Evolutionary conservation across 2,797 vertebrate species (phyloP), one percentile per base, ranked within the genome.

Genomic region (Sebastes nivosus): DNA sequence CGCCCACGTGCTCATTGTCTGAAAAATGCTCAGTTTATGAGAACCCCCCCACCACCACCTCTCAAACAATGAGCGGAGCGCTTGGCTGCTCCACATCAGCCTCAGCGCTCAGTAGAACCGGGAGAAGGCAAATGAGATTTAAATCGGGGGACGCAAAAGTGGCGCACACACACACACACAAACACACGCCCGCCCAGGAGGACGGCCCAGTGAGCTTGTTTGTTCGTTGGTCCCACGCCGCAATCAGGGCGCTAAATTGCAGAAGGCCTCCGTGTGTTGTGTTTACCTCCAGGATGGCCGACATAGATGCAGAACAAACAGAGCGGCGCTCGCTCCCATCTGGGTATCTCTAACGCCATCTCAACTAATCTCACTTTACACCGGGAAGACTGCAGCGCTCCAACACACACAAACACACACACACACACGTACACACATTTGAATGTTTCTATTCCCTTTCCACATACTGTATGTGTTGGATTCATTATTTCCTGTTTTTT

Each of bases 1-100:
- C 93, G 52, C 95, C 95, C 94, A 95, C 95, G 10, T 89, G 80
- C 84, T 91, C 93, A 92, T 94, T 92, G 93, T 94, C 91, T 94
- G 90, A 86, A 89, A 89, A 93, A 94, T 71, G 89, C 84, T 90
- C 87, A 83, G 81, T 94, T 93, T 92, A 95, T 88, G 92, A 93
- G 92, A 83, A 74, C 75, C 42, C 68, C 85, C 81, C 74, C 67
- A 8, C 32, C 59, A 61, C 86, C 80, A 61, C 61, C 69, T 12
- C 67, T 84, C 79, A 79, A 87, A 90, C 90, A 83, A 89, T 71
- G 71, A 88, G 85, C 8, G 22, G 67, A 82, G 85, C 57, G 55
- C 75, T 75, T 87, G 88, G 88, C 83, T 80, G 88, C 87, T 88
- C 72, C 66, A 74, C 85, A 81, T 87, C 88, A 82, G 83, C 79